A percentile compares a stretch with the other conserved stretches of the same genome.
Evolutionary conservation across 2,113 vertebrate species (phyloP).

Genomic region (Muscicapa adusta): DNA sequence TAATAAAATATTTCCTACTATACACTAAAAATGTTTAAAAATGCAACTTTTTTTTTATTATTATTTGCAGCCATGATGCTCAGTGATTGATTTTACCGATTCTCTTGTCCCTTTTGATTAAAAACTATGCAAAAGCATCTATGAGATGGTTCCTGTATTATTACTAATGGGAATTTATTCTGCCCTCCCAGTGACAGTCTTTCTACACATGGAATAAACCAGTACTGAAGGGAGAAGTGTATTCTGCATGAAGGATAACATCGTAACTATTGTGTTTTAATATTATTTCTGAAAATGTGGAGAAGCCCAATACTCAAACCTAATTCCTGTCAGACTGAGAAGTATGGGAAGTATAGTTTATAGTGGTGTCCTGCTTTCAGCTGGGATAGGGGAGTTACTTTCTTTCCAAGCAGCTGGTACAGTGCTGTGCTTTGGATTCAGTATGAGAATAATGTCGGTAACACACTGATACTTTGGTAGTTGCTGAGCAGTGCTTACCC

Average conservation of each 20-base stretch:
- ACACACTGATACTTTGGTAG: not conserved
- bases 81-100: rapidly evolving
- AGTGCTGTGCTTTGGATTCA: not conserved
- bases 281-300: not conserved
- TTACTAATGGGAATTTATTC: not conserved
- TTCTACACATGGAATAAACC: not conserved
- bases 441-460: not conserved
- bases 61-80: not conserved
- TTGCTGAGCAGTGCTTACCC: not conserved
- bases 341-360: not conserved
- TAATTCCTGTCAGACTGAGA: not conserved
- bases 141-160: not conserved
- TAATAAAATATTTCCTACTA: not conserved
- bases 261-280: rapidly evolving
- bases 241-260: not conserved
- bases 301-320: not conserved
- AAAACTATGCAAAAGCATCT: not conserved
- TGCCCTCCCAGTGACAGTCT: not conserved
- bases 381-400: not conserved
- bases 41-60: not conserved
- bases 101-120: not conserved
- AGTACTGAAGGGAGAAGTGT: not conserved
- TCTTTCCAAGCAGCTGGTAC: not conserved
- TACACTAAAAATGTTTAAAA: not conserved
- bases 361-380: not conserved